Evolutionary conservation across 2,113 vertebrate species (phyloP).

Genomic region (Corythornis cristatus): DNA sequence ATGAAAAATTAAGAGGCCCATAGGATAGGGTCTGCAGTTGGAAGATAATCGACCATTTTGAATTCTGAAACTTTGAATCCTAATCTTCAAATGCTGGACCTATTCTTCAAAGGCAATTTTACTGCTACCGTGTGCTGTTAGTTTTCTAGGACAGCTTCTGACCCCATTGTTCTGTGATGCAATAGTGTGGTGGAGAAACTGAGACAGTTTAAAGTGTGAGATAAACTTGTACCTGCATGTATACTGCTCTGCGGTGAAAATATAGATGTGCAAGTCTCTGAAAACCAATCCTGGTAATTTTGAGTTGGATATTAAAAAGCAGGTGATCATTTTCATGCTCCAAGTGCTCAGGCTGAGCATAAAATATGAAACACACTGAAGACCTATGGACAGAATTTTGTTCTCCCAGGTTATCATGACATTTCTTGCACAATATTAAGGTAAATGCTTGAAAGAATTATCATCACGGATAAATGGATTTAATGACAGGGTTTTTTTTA

Average conservation of each 20-base stretch:
- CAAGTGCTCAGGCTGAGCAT: neutral
- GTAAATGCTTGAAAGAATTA: neutral
- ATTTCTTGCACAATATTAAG: neutral
- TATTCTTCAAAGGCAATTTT: neutral
- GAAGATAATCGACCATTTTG: neutral
- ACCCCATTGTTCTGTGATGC: neutral
- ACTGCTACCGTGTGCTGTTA: neutral
- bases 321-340: neutral
- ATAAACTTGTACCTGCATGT: neutral
- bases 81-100: neutral
- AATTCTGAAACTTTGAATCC: neutral
- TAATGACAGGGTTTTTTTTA: slow-evolving; percentile 47
- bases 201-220: neutral
- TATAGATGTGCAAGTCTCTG: neutral
- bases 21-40: neutral
- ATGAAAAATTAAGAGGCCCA: neutral
- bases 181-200: neutral
- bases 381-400: neutral
- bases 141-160: neutral
- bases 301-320: neutral
- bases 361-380: neutral
- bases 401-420: neutral
- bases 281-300: neutral
- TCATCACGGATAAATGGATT: neutral
- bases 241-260: neutral